Conservation (phyloP, 92 coral and sea anemone genomes). For the Plumapathes pennacea region DNA sequence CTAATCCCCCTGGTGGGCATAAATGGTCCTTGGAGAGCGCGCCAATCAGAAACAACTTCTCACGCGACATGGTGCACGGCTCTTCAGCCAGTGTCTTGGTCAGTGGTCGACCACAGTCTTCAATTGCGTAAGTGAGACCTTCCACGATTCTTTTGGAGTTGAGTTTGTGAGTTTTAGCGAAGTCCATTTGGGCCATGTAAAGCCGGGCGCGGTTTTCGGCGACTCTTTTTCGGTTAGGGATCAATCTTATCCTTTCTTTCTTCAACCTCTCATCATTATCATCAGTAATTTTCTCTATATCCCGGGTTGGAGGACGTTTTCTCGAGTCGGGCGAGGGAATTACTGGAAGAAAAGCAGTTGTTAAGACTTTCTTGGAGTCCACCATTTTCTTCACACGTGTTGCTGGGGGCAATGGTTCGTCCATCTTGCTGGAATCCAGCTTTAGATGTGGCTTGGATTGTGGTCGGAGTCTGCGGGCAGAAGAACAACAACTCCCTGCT, state of each 20-base stretch:
- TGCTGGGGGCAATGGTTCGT: too few species aligned
- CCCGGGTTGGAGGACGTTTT: slow-evolving; percentile 45
- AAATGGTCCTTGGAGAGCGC: slow-evolving; percentile 63
- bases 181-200: slow-evolving; percentile 60
- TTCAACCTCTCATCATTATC: slow-evolving; percentile 21
- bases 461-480: too few species aligned
- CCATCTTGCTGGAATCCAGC: too few species aligned
- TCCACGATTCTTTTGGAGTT: slow-evolving; percentile 41
- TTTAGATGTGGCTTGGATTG: too few species aligned
- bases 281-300: slow-evolving; percentile 11
- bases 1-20: slow-evolving; percentile 29
- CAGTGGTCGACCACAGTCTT: slow-evolving; percentile 7
- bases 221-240: slow-evolving; percentile 64
- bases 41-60: slow-evolving; percentile 61
- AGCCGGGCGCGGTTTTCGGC: slow-evolving; percentile 42
- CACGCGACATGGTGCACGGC: slow-evolving; percentile 31
- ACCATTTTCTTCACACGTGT: too few species aligned
- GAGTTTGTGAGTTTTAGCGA: slow-evolving; percentile 51
- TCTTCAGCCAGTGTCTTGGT: slow-evolving; percentile 1
- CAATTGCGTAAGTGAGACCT: slow-evolving; percentile 20
- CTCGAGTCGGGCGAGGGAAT: slow-evolving; percentile 62
- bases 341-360: slow-evolving; percentile 63
- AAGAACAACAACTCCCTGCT: too few species aligned
- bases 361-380: too few species aligned
- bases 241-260: slow-evolving; percentile 19